Evolutionary conservation across 2,888 invertebrate genomes (phyloP).

Genomic region (Lutraria lutraria): DNA sequence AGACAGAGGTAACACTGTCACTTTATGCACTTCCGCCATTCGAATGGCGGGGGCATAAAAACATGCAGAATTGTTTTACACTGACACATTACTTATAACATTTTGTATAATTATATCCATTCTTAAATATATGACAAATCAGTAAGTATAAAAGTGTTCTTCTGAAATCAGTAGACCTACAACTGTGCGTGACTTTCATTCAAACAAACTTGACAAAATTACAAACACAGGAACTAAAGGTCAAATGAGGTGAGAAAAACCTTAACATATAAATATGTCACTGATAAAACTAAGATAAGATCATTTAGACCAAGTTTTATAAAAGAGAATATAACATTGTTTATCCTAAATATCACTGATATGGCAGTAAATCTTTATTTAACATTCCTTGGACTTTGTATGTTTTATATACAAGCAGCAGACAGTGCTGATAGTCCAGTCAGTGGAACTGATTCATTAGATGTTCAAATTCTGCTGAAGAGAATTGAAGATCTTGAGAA

Average conservation of each 20-base stretch:
- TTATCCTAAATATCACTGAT: neutral
- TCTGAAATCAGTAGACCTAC: no score
- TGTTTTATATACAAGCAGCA: neutral
- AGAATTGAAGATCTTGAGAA: slow-evolving; percentile 24
- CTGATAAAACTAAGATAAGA: slow-evolving; percentile 23
- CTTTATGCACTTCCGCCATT: no score
- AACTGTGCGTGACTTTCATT: no score
- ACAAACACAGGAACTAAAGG: no score
- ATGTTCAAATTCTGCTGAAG: neutral
- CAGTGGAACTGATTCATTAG: neutral
- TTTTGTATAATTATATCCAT: no score
- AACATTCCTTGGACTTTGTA: neutral
- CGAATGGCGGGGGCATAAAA: no score
- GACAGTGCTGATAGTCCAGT: neutral
- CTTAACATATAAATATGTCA: neutral
- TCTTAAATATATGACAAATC: no score
- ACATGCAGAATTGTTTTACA: no score
- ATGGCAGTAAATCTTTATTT: neutral
- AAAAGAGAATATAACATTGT: neutral
- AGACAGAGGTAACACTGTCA: no score
- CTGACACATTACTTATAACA: no score
- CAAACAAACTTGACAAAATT: no score
- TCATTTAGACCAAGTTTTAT: neutral
- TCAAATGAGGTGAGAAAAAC: neutral
- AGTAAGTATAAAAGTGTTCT: no score